Percentiles rank a stretch among this genome's conserved stretches.
Conservation (phyloP, 2,797 vertebrate genomes). For the Erethizon dorsatum region DNA sequence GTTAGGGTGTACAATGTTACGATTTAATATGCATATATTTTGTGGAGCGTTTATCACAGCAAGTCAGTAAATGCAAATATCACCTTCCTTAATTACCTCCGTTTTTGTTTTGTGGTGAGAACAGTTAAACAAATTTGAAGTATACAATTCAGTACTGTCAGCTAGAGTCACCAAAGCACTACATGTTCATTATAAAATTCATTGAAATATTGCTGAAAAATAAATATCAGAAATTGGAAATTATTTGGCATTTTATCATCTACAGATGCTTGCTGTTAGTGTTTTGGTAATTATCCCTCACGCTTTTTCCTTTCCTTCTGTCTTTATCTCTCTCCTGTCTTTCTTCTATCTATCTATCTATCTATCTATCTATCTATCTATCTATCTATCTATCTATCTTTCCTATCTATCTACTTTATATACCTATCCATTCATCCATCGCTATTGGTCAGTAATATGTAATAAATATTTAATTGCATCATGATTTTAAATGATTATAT, state of each 20-base stretch:
- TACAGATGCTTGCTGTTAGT: neutral
- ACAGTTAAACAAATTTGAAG: neutral
- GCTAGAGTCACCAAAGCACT: neutral
- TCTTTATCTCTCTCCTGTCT: neutral
- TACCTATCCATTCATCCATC: neutral
- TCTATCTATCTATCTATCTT: neutral
- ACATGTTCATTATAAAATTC: constrained; percentile 2
- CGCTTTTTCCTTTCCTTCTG: neutral
- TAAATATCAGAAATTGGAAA: constrained; percentile 14
- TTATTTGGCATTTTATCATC: neutral
- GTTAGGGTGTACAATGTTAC: neutral
- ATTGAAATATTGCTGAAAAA: constrained; percentile 3
- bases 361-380: too few species aligned
- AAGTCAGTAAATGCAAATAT: neutral
- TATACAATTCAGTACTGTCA: neutral
- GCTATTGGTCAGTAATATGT: neutral
- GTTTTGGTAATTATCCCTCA: constrained; percentile 29
- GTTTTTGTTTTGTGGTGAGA: neutral
- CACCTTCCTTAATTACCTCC: neutral
- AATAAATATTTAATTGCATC: neutral
- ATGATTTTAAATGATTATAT: constrained; percentile 46
- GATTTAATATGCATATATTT: neutral
- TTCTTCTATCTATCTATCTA: too few species aligned
- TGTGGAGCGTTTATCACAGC: neutral
- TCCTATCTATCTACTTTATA: neutral